Base-by-base conservation (phyloP, 2,888 invertebrate species). In the Ypsolopha scabrella region DNA sequence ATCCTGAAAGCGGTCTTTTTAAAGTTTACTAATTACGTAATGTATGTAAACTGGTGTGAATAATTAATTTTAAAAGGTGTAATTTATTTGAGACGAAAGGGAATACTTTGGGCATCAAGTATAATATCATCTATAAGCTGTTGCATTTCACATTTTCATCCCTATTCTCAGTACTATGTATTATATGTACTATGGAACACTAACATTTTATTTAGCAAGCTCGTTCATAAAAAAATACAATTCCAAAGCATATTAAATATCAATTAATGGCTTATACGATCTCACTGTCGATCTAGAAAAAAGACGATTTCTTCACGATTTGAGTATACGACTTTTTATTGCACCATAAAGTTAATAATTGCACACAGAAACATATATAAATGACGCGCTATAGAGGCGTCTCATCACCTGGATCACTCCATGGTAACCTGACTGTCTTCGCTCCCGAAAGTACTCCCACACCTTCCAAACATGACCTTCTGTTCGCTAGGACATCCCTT, bases 401-500 rank as follows among this genome's bases (percentile, higher is more conserved):
- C 62, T 86, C 85, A 54, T 82, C 79, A 10, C 82, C 80, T 24
- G 78, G 65, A 60, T 82, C 83, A 56, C 64, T 73, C 54, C 68
- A 68, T 9, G 80, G 82, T 49, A 85, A 61, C 62, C 86, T 74
- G 56, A 86, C 81, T 56, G 75, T 79, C 62, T 80, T 82, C 49
- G 81, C 65, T 53, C 73, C 86, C 6, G 85, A 71, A 51, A 86
- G 62, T 36, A 86, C 85, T 10, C 83, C 86, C 1, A 86, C 85
- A 4, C 86, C 86, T 59, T 85, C 79, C 57, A 85, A 63, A 63
- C 82, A 82, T 34, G 87, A 82, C 62, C 87, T 72, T 63, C 87
- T 79, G 59, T 87, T 87, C 4, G 86, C 68, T 39, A 87, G 63
- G 1, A 87, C 80, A 57, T 87, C 87, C 56, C 77, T 76, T n/a